phyloP scores from a whole-genome alignment of 2,797 vertebrate genomes.

The Liasis olivaceus region DNA sequence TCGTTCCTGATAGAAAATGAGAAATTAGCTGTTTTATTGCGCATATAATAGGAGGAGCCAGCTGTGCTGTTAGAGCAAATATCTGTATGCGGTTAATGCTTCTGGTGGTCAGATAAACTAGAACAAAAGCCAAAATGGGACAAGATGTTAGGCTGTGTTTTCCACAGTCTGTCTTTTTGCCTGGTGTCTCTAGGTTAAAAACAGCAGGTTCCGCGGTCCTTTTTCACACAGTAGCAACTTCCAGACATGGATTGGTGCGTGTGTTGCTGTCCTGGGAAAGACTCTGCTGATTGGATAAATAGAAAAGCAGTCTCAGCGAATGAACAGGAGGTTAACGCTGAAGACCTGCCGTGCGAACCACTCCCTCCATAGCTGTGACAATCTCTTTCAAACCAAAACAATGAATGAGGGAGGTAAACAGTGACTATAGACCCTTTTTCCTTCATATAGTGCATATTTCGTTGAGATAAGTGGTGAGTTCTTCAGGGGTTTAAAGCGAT shows the following conservation, averaged over 20 bases:
- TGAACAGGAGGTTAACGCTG: conserved; percentile 51
- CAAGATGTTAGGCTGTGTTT: conserved; percentile 18
- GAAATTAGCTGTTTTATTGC: neutral
- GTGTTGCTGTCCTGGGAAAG: conserved; percentile 66
- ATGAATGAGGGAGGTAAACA: conserved; percentile 70
- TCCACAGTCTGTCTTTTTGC: conserved; percentile 21
- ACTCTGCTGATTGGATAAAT: conserved; percentile 61
- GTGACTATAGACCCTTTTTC: conserved; percentile 61
- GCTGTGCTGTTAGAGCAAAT: neutral
- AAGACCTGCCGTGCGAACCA: conserved; percentile 33
- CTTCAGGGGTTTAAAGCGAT: conserved; percentile 8
- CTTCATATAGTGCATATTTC: conserved; percentile 24
- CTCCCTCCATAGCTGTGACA: conserved; percentile 49
- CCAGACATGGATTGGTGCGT: conserved; percentile 57
- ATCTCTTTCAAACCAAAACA: conserved; percentile 60
- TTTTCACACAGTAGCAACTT: conserved; percentile 44
- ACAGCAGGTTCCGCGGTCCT: conserved; percentile 38
- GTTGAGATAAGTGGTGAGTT: conserved; percentile 15
- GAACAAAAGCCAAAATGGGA: neutral
- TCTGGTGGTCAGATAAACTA: neutral
- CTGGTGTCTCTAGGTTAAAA: conserved; percentile 39
- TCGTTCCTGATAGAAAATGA: neutral
- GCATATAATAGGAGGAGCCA: neutral
- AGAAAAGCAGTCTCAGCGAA: conserved; percentile 57
- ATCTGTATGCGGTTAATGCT: neutral